A percentile compares a stretch with the other conserved stretches of the same genome.
Evolutionary conservation across 2,113 vertebrate species (phyloP).

Genomic region (Eulemur rufifrons): DNA sequence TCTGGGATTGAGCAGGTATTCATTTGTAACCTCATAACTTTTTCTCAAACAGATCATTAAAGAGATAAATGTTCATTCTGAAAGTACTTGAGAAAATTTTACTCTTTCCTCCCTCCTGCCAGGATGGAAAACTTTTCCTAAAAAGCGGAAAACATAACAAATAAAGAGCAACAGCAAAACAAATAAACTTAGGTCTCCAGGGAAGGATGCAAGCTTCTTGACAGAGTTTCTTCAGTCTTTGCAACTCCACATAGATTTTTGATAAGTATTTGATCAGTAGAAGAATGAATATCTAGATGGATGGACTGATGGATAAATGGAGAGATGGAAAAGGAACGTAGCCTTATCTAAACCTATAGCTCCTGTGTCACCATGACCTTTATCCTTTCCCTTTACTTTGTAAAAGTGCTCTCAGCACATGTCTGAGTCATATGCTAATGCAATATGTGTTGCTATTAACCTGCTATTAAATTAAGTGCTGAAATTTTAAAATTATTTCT

Average conservation of each 20-base stretch:
- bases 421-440: not conserved
- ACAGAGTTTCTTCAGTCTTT: not conserved
- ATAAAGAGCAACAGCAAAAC: not conserved
- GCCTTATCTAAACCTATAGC: not conserved
- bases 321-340: not conserved
- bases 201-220: not conserved
- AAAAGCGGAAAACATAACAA: not conserved
- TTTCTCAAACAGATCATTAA: not conserved
- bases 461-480: not conserved
- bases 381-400: not conserved
- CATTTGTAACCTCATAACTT: not conserved
- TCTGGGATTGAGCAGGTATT: not conserved
- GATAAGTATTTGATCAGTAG: not conserved
- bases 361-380: not conserved
- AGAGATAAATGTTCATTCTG: not conserved
- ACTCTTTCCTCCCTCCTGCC: not conserved
- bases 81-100: not conserved
- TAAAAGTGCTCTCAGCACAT: not conserved
- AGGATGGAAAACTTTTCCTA: not conserved
- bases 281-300: not conserved
- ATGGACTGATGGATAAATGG: not conserved
- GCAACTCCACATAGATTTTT: not conserved
- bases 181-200: not conserved
- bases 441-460: not conserved
- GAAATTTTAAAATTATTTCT: slow-evolving; percentile 8